A percentile compares a stretch with the other conserved stretches of the same genome.
phyloP scores from a whole-genome alignment of 2,888 invertebrate species.

The Eustalomyia histrio region DNA sequence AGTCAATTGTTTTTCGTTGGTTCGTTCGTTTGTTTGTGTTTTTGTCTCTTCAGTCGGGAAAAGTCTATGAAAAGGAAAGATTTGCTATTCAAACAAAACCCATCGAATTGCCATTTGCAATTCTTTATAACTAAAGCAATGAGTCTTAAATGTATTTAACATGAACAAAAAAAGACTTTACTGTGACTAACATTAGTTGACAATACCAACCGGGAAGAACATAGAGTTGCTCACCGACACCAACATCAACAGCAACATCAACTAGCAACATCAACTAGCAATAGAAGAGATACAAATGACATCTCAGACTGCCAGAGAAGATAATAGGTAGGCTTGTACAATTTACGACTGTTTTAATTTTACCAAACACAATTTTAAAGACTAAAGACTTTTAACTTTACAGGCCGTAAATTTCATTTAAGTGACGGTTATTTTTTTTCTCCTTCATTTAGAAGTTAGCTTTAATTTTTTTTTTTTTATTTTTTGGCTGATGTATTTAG shows the following conservation, averaged over 20 bases:
- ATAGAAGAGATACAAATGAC: slow-evolving; percentile 42
- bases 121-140: slow-evolving; percentile 29
- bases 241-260: slow-evolving; percentile 22
- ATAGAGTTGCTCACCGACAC: slow-evolving; percentile 5
- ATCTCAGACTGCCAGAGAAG: slow-evolving; percentile 32
- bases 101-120: slow-evolving; percentile 55
- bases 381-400: slow-evolving; percentile 58
- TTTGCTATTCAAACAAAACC: slow-evolving; percentile 29
- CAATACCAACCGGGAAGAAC: slow-evolving; percentile 39
- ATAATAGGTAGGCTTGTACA: slow-evolving; percentile 43
- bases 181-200: slow-evolving; percentile 63
- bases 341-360: slow-evolving; percentile 62
- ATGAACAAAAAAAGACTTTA: slow-evolving; percentile 29
- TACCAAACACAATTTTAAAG: slow-evolving; percentile 52
- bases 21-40: slow-evolving; percentile 19
- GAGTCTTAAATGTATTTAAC: slow-evolving; percentile 47
- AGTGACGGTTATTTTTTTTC: slow-evolving; percentile 34
- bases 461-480: slow-evolving; percentile 10
- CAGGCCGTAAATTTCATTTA: slow-evolving; percentile 57
- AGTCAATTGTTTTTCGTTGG: slow-evolving; percentile 21
- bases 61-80: slow-evolving; percentile 50
- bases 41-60: slow-evolving; percentile 24
- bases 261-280: slow-evolving; percentile 33
- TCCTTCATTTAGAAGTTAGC: slow-evolving; percentile 34
- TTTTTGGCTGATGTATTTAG: slow-evolving; percentile 25